Percentiles rank a stretch among this genome's conserved stretches.
These are phyloP conservation scores for Lucinisca nassula DNA, from an alignment of 2,888 invertebrate species.

Conservation along the genomic window DNA sequence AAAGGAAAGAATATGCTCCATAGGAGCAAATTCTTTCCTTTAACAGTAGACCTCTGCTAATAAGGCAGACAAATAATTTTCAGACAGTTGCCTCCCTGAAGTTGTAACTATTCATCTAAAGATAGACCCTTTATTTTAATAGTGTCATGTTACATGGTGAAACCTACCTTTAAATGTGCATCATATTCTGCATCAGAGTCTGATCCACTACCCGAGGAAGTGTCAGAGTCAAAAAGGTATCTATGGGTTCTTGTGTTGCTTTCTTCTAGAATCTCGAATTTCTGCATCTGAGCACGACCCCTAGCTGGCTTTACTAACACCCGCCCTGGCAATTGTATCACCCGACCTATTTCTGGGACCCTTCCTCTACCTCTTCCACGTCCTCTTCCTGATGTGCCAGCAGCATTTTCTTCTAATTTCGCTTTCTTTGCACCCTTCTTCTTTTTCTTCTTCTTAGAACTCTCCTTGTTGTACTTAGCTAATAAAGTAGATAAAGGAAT, in stretches of 20 bases:
- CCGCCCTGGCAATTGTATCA: neutral
- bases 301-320: neutral
- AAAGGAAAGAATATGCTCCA: too few species aligned
- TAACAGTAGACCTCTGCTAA: too few species aligned
- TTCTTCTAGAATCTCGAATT: neutral
- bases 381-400: slow-evolving; percentile 26
- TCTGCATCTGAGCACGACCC: neutral
- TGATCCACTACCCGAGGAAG: slow-evolving; percentile 46
- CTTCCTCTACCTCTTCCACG: slow-evolving; percentile 51
- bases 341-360: slow-evolving; percentile 37
- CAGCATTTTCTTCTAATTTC: slow-evolving; percentile 28
- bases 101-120: too few species aligned
- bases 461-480: slow-evolving; percentile 87
- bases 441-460: slow-evolving; percentile 79
- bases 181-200: slow-evolving; percentile 69
- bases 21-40: too few species aligned
- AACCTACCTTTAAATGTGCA: slow-evolving; percentile 45
- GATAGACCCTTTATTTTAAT: too few species aligned
- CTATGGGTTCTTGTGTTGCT: neutral
- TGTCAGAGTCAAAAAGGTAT: slow-evolving; percentile 50
- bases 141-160: too few species aligned
- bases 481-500: too few species aligned
- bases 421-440: slow-evolving; percentile 49
- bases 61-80: too few species aligned
- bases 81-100: too few species aligned